Evolutionary conservation across 2,797 vertebrate genomes (phyloP).

Genomic region (Mus spretus): DNA sequence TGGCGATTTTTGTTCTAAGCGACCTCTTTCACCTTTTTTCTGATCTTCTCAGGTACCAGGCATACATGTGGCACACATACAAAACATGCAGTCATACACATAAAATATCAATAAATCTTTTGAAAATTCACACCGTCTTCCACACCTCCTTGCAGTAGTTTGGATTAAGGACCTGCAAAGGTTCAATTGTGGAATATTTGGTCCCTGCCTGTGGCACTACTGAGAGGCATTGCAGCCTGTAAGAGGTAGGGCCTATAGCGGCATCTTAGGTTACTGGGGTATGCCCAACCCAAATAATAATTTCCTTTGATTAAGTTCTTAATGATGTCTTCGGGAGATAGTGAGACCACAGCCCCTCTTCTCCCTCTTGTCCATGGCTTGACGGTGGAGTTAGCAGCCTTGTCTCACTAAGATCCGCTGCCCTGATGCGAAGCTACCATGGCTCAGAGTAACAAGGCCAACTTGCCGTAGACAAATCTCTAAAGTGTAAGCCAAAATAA

Average conservation of each 20-base stretch:
- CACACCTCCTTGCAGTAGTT: background rate
- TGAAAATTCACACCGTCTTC: background rate
- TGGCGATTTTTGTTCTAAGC: background rate
- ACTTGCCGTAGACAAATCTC: background rate
- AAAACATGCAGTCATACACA: background rate
- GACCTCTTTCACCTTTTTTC: background rate
- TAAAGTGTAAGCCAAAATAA: background rate
- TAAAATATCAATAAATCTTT: background rate
- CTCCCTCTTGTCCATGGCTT: background rate
- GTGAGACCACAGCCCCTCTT: background rate
- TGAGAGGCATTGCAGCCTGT: background rate
- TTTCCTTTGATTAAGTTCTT: background rate
- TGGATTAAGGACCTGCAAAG: background rate
- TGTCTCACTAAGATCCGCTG: too few relatives aligned
- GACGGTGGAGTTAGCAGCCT: background rate
- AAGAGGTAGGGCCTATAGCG: background rate
- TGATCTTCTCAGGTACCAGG: background rate
- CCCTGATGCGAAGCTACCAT: background rate
- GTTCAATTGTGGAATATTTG: background rate
- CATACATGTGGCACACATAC: background rate
- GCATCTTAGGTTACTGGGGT: background rate
- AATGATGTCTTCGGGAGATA: background rate
- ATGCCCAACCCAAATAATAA: background rate
- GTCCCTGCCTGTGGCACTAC: background rate
- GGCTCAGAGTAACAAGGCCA: background rate